Evolutionary conservation across 2,113 vertebrate genomes (phyloP), one percentile per base, ranked within the genome.

Genomic region (Silurus glanis): DNA sequence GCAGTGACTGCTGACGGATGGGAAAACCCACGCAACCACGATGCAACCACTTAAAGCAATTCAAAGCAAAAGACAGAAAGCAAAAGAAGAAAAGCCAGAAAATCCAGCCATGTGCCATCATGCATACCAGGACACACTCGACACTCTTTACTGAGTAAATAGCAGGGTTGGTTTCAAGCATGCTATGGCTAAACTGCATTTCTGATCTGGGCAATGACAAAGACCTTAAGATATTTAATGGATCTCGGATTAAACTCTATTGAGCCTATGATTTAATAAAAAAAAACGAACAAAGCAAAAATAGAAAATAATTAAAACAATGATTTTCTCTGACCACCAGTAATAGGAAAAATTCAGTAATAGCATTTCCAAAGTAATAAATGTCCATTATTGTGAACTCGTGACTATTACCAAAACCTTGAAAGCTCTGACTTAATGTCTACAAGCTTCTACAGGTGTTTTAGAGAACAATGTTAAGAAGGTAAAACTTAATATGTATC

Each of bases 1-100:
- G 58, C 19, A 14, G 45, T n/a, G 80, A 82, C 45, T 25, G 61
- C 45, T 25, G 23, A 51, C 19, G 25, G 56, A 56, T n/a, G 37
- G 28, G 72, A 84, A 84, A 9, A 0, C 45, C 71, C 45, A 56
- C 0, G 12, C 62, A 69, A 19, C 51, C 66, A n/a, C 1, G 17
- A 2, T 19, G 21, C 45, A 62, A 75, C 23, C n/a, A 84, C 59
- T 14, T 51, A 59, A 76, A 28, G 4, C 56, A 62, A 21, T 25
- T 74, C 23, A 19, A 28, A 2, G 23, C 25, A 58, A n/a, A 16
- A 23, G 37, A 75, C 13, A 51, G 37, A 59, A 37, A 80, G 3
- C 25, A 72, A 4, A 71, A 72, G 78, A 21, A 69, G 64, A 58
- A 86, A 69, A 84, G 19, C 69, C 21, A 66, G 75, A 85, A 85